phyloP scores from a whole-genome alignment of 1,140 invertebrate species.

The Mycetomoellerius zeteki region DNA sequence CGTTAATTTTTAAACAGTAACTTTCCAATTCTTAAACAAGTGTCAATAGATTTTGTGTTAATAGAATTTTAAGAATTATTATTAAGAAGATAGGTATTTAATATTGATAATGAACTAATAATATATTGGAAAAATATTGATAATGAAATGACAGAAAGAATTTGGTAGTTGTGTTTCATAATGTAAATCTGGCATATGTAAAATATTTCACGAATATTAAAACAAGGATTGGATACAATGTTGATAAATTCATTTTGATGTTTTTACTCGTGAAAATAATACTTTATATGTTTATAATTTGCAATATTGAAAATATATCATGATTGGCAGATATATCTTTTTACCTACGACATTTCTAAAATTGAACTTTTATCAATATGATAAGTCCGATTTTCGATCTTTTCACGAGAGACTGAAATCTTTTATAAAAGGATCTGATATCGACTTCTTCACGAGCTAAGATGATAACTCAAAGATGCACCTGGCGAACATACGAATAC shows the following conservation, averaged over 20 bases:
- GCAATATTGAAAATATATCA: not conserved
- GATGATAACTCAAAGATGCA: constrained; percentile 26
- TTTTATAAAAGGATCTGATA: not conserved
- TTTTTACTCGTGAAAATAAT: not conserved
- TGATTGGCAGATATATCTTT: not conserved
- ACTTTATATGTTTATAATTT: not conserved
- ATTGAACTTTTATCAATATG: not conserved
- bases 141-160: not conserved
- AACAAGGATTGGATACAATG: not conserved
- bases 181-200: not conserved
- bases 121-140: too few relatives aligned
- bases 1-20: not conserved
- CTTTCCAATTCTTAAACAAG: not conserved
- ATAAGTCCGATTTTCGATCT: not conserved
- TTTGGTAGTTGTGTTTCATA: not conserved
- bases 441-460: not conserved
- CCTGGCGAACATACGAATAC: constrained; percentile 13
- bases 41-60: not conserved
- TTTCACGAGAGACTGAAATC: not conserved
- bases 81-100: not conserved
- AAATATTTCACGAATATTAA: not conserved
- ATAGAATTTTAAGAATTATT: constrained; percentile 13
- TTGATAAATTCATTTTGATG: not conserved
- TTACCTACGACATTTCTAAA: not conserved
- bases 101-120: not conserved